Percentiles rank a stretch among this genome's conserved stretches.
phyloP scores from a whole-genome alignment of 2,888 invertebrate species.

The Alviniconcha strummeri region DNA sequence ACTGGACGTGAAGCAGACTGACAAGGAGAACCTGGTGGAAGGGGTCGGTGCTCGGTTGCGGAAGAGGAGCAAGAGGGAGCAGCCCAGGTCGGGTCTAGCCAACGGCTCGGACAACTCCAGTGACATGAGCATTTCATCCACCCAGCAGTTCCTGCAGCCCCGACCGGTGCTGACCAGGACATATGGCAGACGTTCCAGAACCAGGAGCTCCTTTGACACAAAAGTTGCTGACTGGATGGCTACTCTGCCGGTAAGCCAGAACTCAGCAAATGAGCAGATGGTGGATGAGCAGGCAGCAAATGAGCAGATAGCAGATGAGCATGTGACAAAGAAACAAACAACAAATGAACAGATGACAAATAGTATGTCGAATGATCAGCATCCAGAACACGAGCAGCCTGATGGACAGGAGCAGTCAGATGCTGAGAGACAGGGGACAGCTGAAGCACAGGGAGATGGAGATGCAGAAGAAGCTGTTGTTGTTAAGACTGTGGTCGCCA shows the following conservation, averaged over 20 bases:
- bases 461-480: background rate
- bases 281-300: too few species aligned
- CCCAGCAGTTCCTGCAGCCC: conserved; percentile 37
- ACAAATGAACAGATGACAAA: too few species aligned
- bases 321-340: too few species aligned
- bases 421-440: background rate
- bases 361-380: background rate
- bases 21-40: conserved; percentile 1
- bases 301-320: too few species aligned
- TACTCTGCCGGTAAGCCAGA: background rate
- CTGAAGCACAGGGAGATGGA: background rate
- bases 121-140: conserved; percentile 35
- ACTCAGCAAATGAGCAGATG: too few species aligned
- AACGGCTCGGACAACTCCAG: conserved; percentile 14
- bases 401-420: background rate
- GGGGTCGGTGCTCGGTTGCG: background rate
- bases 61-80: background rate
- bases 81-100: background rate
- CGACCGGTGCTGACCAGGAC: conserved; percentile 17
- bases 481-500: background rate
- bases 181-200: conserved; percentile 7
- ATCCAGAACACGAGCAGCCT: background rate
- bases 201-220: background rate
- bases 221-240: conserved; percentile 31
- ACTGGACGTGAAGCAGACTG: background rate